phyloP scores from a whole-genome alignment of 2,113 vertebrate genomes.

The Oenanthe oenanthe region DNA sequence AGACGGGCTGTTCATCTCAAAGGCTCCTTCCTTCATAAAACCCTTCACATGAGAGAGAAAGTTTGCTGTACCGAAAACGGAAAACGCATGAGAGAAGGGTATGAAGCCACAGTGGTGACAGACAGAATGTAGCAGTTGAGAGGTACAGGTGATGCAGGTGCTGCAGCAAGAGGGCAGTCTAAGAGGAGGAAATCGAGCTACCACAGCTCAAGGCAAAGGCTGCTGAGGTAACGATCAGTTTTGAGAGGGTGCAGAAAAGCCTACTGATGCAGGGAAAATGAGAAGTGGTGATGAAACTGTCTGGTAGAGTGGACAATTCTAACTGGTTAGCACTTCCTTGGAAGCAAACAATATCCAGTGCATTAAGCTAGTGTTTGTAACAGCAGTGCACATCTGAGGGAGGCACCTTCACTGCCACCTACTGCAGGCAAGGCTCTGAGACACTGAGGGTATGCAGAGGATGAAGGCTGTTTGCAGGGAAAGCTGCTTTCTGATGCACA shows the following conservation, averaged over 20 bases:
- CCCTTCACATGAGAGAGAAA: neutral
- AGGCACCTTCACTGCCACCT: neutral
- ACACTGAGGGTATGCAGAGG: neutral
- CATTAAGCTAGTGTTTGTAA: neutral
- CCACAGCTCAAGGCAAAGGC: neutral
- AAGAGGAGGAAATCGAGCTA: neutral
- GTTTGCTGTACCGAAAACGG: neutral
- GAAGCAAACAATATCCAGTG: neutral
- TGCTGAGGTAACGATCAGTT: neutral
- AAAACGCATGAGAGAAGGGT: neutral
- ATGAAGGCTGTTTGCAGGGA: neutral
- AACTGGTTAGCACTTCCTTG: neutral
- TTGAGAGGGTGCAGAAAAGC: neutral
- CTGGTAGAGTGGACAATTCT: neutral
- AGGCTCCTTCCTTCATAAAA: neutral
- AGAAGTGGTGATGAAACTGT: neutral
- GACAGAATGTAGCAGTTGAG: neutral
- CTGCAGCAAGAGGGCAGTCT: neutral
- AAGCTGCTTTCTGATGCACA: neutral
- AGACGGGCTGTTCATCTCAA: neutral
- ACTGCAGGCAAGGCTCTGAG: neutral
- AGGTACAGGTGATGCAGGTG: neutral
- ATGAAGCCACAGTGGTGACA: neutral
- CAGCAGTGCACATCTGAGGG: neutral
- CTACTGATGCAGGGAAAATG: neutral